These are phyloP conservation scores for Morone chrysops DNA, from an alignment of 2,113 vertebrate species.

Conservation along the genomic window DNA sequence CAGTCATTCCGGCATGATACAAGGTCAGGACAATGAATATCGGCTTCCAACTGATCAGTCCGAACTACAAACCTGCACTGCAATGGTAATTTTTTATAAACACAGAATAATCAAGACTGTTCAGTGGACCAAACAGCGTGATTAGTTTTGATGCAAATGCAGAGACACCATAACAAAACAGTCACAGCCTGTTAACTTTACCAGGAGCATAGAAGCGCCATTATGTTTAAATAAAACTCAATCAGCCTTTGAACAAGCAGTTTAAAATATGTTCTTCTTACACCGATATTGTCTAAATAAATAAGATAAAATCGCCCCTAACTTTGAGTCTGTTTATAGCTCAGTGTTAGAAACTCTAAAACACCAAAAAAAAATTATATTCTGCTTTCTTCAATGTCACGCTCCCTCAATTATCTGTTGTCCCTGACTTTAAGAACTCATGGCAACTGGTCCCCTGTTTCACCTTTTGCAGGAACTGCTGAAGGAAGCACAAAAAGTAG, in stretches of 20 bases:
- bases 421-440: slow-evolving; percentile 38
- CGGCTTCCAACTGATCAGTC: neutral
- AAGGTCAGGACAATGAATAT: neutral
- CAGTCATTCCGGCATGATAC: slow-evolving; percentile 1
- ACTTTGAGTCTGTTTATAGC: neutral
- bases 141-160: neutral
- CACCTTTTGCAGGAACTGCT: slow-evolving; percentile 41
- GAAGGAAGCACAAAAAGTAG: slow-evolving; percentile 40
- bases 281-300: neutral
- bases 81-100: neutral
- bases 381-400: slow-evolving; percentile 21
- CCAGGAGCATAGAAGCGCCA: neutral
- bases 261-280: neutral
- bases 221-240: neutral
- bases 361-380: neutral
- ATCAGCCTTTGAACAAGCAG: neutral
- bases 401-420: slow-evolving; percentile 32
- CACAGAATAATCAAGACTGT: neutral
- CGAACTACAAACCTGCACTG: neutral
- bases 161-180: neutral
- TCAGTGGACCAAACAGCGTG: neutral
- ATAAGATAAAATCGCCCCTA: neutral
- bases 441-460: neutral
- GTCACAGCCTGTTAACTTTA: neutral
- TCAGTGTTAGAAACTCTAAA: neutral